Evolutionary conservation across 2,113 vertebrate species (phyloP), one percentile per base, ranked within the genome.

Genomic region (Mirza zaza): DNA sequence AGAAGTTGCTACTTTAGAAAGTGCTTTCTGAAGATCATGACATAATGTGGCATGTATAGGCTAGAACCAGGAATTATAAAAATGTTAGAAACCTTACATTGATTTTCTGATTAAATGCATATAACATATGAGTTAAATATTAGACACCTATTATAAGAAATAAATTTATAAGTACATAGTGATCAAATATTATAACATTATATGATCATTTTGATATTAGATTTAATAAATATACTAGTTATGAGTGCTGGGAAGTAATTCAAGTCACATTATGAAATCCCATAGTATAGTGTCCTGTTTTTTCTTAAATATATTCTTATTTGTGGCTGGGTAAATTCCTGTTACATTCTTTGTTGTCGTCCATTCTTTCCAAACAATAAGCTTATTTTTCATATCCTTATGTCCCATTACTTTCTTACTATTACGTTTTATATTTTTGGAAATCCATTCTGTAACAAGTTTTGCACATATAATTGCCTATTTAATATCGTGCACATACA

Each of bases 1-100:
- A 92, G 52, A 57, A 73, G 18, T n/a, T 59, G 2, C 6, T 97
- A 15, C 92, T 97, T 95, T 93, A 95, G 86, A 95, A 95, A 29
- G 2, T 96, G 18, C 3, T 87, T 91, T 95, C 6, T 94, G 71
- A 96, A 94, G 88, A 50, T 79, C 32, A 57, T 93, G 21, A 82
- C 29, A 96, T 89, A 83, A 50, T 91, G 8, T 67, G 29, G 2
- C 8, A 87, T 83, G 82, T n/a, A 48, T 61, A 89, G 42, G 91
- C 39, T 65, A 98, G 95, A 32, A 93, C 4, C 15, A 90, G 6
- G 3, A 91, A 89, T 97, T 93, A 70, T 87, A 91, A 97, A 96
- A 93, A 57, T 59, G 6, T 57, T 50, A 80, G 48, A 79, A 96
- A 76, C 0, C 0, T 4, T 5, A 21, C 36, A 96, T 29, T 8